Evolutionary conservation across 2,888 invertebrate species (phyloP).

Genomic region (Campoletis raptor): DNA sequence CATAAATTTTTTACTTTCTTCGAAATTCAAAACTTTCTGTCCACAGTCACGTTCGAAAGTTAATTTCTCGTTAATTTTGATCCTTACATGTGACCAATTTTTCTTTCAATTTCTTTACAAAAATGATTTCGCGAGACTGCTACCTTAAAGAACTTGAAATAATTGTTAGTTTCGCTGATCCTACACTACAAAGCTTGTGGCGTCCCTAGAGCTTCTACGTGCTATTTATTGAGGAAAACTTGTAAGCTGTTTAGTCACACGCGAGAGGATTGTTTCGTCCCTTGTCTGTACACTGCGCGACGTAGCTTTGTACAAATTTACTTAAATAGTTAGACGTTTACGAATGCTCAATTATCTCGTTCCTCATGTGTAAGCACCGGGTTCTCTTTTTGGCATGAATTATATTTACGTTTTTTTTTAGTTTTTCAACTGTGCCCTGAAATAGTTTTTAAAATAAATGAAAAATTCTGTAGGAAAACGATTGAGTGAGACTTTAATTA

Average conservation of each 20-base stretch:
- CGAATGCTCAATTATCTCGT: conserved; percentile 1
- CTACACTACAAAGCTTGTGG: conserved; percentile 64
- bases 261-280: conserved; percentile 62
- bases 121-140: too few species aligned
- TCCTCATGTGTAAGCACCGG: not conserved
- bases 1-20: not conserved
- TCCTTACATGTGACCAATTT: too few species aligned
- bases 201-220: conserved; percentile 57
- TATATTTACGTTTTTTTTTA: conserved; percentile 25
- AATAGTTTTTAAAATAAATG: too few species aligned
- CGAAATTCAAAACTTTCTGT: too few species aligned
- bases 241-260: conserved; percentile 72
- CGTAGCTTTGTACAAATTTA: not conserved
- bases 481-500: not conserved
- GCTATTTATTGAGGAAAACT: conserved; percentile 76
- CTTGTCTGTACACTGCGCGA: not conserved
- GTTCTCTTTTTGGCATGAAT: conserved; percentile 11
- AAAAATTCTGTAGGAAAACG: too few species aligned
- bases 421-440: too few species aligned
- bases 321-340: not conserved
- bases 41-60: too few species aligned
- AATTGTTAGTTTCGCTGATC: conserved; percentile 5
- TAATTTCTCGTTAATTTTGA: too few species aligned
- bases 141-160: not conserved
- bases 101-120: too few species aligned